Conservation (phyloP, 2,888 invertebrate genomes). For the Eurytoma adleriae region DNA sequence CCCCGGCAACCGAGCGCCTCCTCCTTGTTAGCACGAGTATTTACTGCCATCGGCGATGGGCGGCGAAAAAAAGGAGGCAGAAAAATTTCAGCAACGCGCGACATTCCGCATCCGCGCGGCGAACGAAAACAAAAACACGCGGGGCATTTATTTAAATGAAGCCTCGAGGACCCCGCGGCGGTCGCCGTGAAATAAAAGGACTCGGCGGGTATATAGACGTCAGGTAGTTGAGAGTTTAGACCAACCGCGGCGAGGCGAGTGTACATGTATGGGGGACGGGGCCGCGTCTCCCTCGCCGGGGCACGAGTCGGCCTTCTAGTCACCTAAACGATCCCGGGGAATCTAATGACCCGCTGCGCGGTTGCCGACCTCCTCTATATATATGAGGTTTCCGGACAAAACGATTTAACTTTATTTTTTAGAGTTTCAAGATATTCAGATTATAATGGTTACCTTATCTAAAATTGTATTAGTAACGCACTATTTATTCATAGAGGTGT, state of each 20-base stretch:
- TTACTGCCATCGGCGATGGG: too few species aligned
- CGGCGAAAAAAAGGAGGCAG: too few species aligned
- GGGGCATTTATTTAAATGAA: not conserved
- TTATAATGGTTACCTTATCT: too few species aligned
- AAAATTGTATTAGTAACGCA: too few species aligned
- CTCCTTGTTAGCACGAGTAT: too few species aligned
- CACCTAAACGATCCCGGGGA: conserved; percentile 24
- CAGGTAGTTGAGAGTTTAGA: not conserved
- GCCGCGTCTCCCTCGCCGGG: too few species aligned
- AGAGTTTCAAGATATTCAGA: too few species aligned
- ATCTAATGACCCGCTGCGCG: conserved; percentile 35
- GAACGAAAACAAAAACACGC: not conserved
- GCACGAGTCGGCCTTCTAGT: not conserved
- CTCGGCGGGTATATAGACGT: not conserved
- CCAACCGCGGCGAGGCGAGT: not conserved
- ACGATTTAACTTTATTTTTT: not conserved
- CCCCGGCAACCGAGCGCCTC: too few species aligned
- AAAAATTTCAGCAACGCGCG: too few species aligned
- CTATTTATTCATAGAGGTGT: too few species aligned
- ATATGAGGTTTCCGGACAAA: too few species aligned
- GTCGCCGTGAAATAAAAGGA: not conserved
- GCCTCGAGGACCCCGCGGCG: not conserved
- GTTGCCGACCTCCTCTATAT: not conserved
- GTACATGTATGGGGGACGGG: not conserved
- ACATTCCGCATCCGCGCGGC: too few species aligned